Conservation (phyloP, 2,797 vertebrate species). For the Hipposideros larvatus region DNA sequence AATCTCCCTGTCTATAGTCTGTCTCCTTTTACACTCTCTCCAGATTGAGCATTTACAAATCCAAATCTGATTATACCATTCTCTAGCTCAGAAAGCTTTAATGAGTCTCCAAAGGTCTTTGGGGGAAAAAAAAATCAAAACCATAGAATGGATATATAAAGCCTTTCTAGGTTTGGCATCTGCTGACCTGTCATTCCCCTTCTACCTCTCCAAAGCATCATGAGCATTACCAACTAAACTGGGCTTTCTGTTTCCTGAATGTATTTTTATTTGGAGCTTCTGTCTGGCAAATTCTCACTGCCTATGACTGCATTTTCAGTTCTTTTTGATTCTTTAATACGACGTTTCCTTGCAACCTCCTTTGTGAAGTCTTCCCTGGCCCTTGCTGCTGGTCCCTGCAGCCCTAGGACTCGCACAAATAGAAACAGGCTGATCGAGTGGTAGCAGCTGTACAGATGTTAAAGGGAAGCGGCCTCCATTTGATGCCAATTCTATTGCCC, state of each 20-base stretch:
- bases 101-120: background rate
- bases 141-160: background rate
- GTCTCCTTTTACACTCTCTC: background rate
- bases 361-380: background rate
- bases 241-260: background rate
- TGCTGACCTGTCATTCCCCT: background rate
- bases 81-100: background rate
- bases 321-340: background rate
- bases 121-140: background rate
- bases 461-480: background rate
- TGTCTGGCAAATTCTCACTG: background rate
- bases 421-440: background rate
- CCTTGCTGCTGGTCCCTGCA: background rate
- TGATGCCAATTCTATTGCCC: background rate
- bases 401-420: background rate
- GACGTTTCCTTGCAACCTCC: background rate
- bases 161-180: rapidly evolving
- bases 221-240: background rate
- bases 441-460: background rate
- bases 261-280: background rate
- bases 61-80: background rate
- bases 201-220: rapidly evolving
- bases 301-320: background rate
- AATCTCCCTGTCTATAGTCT: background rate
- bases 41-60: background rate